Percentiles rank a stretch among this genome's conserved stretches.
phyloP scores from a whole-genome alignment of 2,113 vertebrate genomes.

The Heliornis fulica region DNA sequence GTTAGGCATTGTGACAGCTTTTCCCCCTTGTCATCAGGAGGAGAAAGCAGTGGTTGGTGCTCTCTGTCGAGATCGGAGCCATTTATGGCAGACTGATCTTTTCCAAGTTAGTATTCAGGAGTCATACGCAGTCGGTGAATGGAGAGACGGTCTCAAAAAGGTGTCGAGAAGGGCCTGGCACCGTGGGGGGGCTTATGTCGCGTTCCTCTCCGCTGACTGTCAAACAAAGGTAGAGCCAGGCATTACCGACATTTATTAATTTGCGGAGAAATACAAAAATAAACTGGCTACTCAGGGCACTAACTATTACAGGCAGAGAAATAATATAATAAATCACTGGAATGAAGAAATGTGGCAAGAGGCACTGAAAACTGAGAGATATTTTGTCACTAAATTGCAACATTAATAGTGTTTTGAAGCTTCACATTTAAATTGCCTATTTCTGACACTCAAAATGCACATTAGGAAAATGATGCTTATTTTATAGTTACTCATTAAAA shows the following conservation, averaged over 20 bases:
- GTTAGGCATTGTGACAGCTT: constrained; percentile 26
- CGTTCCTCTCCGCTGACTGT: constrained; percentile 64
- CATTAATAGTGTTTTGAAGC: constrained; percentile 71
- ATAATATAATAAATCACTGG: constrained; percentile 72
- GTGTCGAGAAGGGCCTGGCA: constrained; percentile 1
- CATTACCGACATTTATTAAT: constrained; percentile 52
- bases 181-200: neutral
- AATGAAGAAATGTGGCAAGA: constrained; percentile 71
- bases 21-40: neutral
- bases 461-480: constrained; percentile 76
- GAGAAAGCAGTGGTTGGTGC: constrained; percentile 22
- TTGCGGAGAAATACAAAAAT: constrained; percentile 64
- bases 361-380: constrained; percentile 63
- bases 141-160: constrained; percentile 36
- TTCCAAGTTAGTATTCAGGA: constrained; percentile 63
- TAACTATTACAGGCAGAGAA: constrained; percentile 63
- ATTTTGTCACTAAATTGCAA: constrained; percentile 73
- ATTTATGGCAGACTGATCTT: constrained; percentile 22
- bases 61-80: constrained; percentile 19
- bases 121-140: neutral
- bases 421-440: constrained; percentile 72
- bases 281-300: constrained; percentile 41
- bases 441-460: constrained; percentile 71
- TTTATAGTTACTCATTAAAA: constrained; percentile 74
- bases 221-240: constrained; percentile 66